Percentiles rank a stretch among this genome's conserved stretches.
Conservation (phyloP, 2,797 vertebrate species). For the Meriones psammophilus region DNA sequence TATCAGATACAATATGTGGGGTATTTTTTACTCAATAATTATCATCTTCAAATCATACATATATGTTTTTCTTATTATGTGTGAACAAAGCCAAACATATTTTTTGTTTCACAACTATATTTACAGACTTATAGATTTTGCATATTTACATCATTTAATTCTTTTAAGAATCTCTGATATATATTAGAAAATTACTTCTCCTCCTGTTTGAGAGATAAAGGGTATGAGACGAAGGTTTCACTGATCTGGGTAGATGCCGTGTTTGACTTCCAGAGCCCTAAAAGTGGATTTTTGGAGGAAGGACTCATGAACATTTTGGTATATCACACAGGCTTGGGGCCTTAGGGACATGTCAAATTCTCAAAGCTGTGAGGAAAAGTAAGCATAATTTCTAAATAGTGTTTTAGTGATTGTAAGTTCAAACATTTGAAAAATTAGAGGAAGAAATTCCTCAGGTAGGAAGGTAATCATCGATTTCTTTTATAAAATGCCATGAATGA, state of each 20-base stretch:
- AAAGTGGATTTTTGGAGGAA: neutral
- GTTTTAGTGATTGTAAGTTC: constrained; percentile 57
- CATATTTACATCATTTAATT: constrained; percentile 29
- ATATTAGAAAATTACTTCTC: neutral
- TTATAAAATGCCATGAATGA: constrained; percentile 5
- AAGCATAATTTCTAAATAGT: constrained; percentile 42
- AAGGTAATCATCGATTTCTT: constrained; percentile 28
- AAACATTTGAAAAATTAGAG: constrained; percentile 52
- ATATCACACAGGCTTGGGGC: neutral
- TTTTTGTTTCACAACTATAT: neutral
- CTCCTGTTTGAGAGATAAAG: constrained; percentile 45
- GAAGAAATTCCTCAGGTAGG: constrained; percentile 39
- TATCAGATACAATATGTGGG: neutral
- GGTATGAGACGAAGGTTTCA: neutral
- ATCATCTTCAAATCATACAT: constrained; percentile 47
- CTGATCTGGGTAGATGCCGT: neutral
- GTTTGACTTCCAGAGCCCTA: constrained; percentile 12
- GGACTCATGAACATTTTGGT: neutral
- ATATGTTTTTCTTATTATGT: constrained; percentile 34
- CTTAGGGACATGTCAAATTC: neutral
- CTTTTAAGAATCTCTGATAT: constrained; percentile 44
- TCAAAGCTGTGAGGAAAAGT: constrained; percentile 47
- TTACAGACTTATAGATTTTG: constrained; percentile 9
- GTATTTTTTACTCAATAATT: neutral
- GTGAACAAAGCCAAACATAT: constrained; percentile 14